Conservation (phyloP, 2,113 vertebrate genomes). For the Tychaedon coryphoeus region DNA sequence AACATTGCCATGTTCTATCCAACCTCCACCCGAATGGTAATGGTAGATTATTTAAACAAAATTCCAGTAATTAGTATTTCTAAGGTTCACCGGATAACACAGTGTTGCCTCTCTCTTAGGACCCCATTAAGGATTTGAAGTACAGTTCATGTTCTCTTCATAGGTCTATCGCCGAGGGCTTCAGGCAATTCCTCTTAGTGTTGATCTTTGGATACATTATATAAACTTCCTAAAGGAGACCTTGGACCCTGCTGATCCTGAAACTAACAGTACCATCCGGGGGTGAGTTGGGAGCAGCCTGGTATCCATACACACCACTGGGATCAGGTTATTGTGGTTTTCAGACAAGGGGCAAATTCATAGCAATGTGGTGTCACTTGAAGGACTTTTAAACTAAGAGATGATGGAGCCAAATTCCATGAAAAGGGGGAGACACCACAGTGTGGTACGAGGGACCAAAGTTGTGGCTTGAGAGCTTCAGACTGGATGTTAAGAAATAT, state of each 20-base stretch:
- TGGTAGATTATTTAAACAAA: conserved; percentile 90
- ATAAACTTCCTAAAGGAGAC: conserved; percentile 96
- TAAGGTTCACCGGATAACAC: conserved; percentile 85
- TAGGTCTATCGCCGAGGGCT: conserved; percentile 97
- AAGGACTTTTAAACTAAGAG: neutral
- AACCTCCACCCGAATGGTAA: conserved; percentile 90
- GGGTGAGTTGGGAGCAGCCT: conserved; percentile 79
- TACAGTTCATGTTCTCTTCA: conserved; percentile 74
- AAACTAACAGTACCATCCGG: conserved; percentile 86
- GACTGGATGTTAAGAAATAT: neutral
- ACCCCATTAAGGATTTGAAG: conserved; percentile 67
- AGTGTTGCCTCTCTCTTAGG: conserved; percentile 81
- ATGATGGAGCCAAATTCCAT: rapidly evolving
- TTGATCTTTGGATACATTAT: conserved; percentile 98
- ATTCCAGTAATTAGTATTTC: conserved; percentile 84
- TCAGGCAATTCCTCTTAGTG: conserved; percentile 96
- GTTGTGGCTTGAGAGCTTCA: neutral
- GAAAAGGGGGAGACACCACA: rapidly evolving
- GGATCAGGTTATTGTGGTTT: rapidly evolving
- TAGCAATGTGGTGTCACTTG: rapidly evolving
- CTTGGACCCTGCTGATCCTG: conserved; percentile 83
- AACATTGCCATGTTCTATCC: conserved; percentile 91
- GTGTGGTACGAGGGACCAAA: neutral
- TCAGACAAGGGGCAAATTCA: rapidly evolving
- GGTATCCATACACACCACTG: rapidly evolving